phyloP scores from a whole-genome alignment of 2,888 invertebrate genomes.

The Psococerastis gibbosa region DNA sequence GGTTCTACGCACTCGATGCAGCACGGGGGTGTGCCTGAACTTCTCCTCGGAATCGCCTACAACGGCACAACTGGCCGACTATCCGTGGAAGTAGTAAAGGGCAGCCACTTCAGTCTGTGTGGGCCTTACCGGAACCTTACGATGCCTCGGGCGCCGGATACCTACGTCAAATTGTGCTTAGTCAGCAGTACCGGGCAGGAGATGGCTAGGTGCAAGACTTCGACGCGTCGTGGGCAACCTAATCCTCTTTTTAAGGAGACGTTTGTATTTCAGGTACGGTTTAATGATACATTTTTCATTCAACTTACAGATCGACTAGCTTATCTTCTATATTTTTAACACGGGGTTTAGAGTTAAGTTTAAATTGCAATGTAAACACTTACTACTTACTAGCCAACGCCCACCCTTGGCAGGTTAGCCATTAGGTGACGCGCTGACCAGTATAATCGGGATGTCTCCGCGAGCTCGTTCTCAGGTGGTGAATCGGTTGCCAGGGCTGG shows the following conservation, averaged over 20 bases:
- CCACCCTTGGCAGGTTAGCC: too few relatives aligned
- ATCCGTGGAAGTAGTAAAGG: constrained; percentile 75
- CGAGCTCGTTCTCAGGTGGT: too few relatives aligned
- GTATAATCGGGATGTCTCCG: too few relatives aligned
- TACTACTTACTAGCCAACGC: too few relatives aligned
- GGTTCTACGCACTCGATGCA: constrained; percentile 80
- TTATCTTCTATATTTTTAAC: too few relatives aligned
- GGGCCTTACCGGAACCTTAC: constrained; percentile 44
- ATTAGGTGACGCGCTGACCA: too few relatives aligned
- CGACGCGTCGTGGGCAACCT: constrained; percentile 77
- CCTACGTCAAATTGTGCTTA: constrained; percentile 81
- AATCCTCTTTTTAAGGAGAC: constrained; percentile 93
- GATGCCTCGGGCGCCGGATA: constrained; percentile 69
- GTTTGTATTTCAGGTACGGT: constrained; percentile 85
- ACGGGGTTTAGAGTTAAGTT: too few relatives aligned
- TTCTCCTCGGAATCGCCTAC: constrained; percentile 74
- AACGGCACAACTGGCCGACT: constrained; percentile 85
- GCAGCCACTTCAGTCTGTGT: constrained; percentile 40
- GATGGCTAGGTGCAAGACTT: constrained; percentile 82
- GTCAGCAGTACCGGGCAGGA: constrained; percentile 87
- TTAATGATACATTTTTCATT: too few relatives aligned
- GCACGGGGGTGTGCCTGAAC: constrained; percentile 77
- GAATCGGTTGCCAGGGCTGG: too few relatives aligned
- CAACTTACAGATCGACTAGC: too few relatives aligned
- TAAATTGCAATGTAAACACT: too few relatives aligned